phyloP scores from a whole-genome alignment of 1,140 invertebrate species.

The Procambarus virginalis region DNA sequence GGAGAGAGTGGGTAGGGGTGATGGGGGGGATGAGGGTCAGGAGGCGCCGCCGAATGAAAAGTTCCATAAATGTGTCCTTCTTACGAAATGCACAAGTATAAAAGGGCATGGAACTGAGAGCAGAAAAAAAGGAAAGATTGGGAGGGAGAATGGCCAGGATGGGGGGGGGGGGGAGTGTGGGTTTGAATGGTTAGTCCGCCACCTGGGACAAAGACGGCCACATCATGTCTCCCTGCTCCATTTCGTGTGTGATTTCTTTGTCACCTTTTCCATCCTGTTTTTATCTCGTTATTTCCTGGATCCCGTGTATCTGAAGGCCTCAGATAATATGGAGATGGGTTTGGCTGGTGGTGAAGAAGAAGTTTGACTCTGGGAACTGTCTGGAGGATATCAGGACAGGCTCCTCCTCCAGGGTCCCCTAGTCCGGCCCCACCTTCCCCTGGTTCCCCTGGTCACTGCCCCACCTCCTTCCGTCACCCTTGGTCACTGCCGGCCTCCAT shows the following conservation, averaged over 20 bases:
- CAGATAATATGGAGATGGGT: conserved; percentile 10
- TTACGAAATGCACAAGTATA: conserved; percentile 61
- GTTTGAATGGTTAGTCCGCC: conserved; percentile 58
- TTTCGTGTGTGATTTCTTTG: conserved; percentile 27
- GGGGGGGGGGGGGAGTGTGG: conserved; percentile 37
- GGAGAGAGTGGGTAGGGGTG: not conserved
- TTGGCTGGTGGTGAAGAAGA: not conserved
- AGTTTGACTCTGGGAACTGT: not conserved
- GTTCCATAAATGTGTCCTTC: conserved; percentile 58
- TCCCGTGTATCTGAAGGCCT: conserved; percentile 8
- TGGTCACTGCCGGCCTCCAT: no score
- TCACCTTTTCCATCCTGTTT: conserved; percentile 42
- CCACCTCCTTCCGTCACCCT: no score
- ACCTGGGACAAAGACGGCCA: conserved; percentile 55
- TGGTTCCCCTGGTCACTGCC: not conserved
- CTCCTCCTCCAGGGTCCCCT: no score
- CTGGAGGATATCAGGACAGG: not conserved
- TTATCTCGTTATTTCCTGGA: conserved; percentile 42
- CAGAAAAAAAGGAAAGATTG: not conserved
- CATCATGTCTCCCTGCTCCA: conserved; percentile 54
- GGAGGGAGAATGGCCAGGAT: conserved; percentile 11
- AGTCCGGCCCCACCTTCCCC: no score
- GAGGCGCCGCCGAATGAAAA: conserved; percentile 40
- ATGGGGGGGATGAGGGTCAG: not conserved
- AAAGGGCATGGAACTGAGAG: conserved; percentile 56